These are phyloP conservation scores for Frankliniella fusca DNA, from an alignment of 2,888 invertebrate genomes.

Conservation along the genomic window DNA sequence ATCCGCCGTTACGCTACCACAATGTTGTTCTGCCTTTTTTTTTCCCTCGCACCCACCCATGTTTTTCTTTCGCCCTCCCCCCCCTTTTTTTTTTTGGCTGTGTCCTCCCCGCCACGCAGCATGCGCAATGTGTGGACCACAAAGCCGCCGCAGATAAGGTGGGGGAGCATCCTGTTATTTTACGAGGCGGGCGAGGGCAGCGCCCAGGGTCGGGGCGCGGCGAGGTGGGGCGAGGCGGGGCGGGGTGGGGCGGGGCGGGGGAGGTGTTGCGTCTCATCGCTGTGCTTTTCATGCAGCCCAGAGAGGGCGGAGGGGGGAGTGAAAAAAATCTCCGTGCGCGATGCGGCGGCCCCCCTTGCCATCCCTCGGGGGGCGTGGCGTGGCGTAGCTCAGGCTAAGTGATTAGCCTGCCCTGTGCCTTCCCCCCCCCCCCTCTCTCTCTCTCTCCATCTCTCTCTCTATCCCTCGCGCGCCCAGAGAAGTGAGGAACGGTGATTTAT, in stretches of 20 bases:
- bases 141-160: constrained; percentile 23
- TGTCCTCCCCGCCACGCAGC: constrained; percentile 6
- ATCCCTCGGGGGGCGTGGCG: background rate
- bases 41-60: background rate
- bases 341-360: too few species aligned
- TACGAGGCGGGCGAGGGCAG: background rate
- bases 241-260: background rate
- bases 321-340: too few species aligned
- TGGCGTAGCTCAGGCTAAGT: background rate
- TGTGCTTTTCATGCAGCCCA: too few species aligned
- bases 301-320: too few species aligned
- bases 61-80: background rate
- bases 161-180: constrained; percentile 23
- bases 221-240: background rate
- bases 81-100: background rate
- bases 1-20: background rate
- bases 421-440: background rate
- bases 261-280: too few species aligned
- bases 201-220: background rate
- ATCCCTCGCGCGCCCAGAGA: background rate
- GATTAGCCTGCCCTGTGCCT: background rate
- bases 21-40: background rate
- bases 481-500: background rate
- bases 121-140: constrained; percentile 9
- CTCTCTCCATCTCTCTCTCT: background rate